Percentiles rank a stretch among this genome's conserved stretches.
Evolutionary conservation across 2,888 invertebrate genomes (phyloP).

Genomic region (Tiphia femorata): DNA sequence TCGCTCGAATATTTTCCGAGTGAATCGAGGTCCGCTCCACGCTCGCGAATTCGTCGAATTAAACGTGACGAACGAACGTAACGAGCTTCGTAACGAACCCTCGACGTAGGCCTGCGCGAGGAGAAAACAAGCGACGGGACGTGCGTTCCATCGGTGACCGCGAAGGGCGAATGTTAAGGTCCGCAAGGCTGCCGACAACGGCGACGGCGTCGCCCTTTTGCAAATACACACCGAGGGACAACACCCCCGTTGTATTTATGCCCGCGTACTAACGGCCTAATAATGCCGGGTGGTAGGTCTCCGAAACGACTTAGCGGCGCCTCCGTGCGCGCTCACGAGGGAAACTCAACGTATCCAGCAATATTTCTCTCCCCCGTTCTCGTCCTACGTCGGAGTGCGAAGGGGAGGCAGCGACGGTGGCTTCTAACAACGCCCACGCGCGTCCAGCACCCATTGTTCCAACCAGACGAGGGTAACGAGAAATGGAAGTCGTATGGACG

Average conservation of each 20-base stretch:
- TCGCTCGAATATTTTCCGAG: no score
- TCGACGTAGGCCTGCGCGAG: slow-evolving; percentile 10
- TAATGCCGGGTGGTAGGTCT: slow-evolving; percentile 33
- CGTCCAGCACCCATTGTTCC: slow-evolving; percentile 11
- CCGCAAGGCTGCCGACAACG: slow-evolving; percentile 14
- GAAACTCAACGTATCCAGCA: slow-evolving; percentile 44
- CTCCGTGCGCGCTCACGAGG: slow-evolving; percentile 6
- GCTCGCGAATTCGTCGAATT: slow-evolving; percentile 11
- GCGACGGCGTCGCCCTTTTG: neutral
- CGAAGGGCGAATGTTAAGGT: slow-evolving; percentile 31
- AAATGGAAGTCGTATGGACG: neutral
- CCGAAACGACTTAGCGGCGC: slow-evolving; percentile 12
- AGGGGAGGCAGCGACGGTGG: slow-evolving; percentile 22
- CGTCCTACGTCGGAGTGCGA: neutral
- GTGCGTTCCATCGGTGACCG: slow-evolving; percentile 28
- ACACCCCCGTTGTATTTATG: slow-evolving; percentile 45
- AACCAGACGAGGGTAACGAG: slow-evolving; percentile 1
- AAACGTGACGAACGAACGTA: slow-evolving; percentile 11
- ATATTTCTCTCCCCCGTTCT: slow-evolving; percentile 33
- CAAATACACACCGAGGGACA: slow-evolving; percentile 26
- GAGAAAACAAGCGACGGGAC: no score
- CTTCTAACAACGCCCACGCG: slow-evolving; percentile 30
- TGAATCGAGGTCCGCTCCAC: slow-evolving; percentile 15
- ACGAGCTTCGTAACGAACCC: slow-evolving; percentile 13
- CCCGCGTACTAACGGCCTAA: slow-evolving; percentile 41